Conservation (phyloP, 2,888 invertebrate genomes). For the Julus scandinavius region DNA sequence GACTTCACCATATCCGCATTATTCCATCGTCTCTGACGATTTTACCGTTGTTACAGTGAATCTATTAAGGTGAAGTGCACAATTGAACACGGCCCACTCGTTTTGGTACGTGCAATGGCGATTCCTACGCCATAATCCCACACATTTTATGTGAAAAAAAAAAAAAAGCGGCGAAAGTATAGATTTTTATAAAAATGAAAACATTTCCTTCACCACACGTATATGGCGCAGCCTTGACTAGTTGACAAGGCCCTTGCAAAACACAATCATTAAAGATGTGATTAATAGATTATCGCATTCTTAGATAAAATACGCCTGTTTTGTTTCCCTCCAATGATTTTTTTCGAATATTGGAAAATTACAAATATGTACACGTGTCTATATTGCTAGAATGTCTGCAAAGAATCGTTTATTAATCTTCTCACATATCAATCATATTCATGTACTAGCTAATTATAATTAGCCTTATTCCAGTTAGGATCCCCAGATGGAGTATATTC, state of each 20-base stretch:
- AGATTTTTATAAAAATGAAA: conserved; percentile 18
- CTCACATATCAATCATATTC: conserved; percentile 12
- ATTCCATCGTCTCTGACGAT: background rate
- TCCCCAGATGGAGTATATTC: no score
- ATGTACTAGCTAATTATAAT: no score
- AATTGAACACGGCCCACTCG: background rate
- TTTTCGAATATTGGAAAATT: background rate
- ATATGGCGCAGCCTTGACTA: conserved; percentile 35
- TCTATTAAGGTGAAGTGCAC: conserved; percentile 27
- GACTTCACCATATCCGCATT: conserved; percentile 20
- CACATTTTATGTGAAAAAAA: background rate
- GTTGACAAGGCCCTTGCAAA: background rate
- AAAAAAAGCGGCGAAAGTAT: conserved; percentile 3
- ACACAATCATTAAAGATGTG: conserved; percentile 7
- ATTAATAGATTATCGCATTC: conserved; percentile 36
- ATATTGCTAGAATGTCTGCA: background rate
- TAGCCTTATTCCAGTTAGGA: no score
- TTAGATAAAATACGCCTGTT: conserved; percentile 29
- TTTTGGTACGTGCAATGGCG: background rate
- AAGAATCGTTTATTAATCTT: background rate
- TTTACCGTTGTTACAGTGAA: background rate
- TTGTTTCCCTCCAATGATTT: background rate
- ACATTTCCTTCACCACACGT: background rate
- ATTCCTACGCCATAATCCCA: conserved; percentile 19
- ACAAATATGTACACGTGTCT: background rate